Percentiles rank a stretch among this genome's conserved stretches.
These are phyloP conservation scores for Alexandromys fortis DNA, from an alignment of 2,113 vertebrate species.

Conservation along the genomic window DNA sequence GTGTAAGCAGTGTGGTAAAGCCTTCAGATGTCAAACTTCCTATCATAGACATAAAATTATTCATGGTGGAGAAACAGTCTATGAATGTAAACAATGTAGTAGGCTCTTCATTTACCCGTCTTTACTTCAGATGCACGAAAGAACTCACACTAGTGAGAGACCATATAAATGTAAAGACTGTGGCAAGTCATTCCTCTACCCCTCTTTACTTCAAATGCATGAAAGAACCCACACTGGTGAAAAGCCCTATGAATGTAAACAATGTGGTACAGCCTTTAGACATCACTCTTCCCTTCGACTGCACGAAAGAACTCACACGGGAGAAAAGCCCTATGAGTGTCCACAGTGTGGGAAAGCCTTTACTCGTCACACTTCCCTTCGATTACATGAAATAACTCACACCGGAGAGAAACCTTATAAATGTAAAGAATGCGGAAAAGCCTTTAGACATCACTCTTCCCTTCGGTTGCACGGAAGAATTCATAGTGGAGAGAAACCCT, in stretches of 20 bases:
- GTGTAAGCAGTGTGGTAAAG: neutral
- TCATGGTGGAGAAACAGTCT: neutral
- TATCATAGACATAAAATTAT: neutral
- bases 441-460: neutral
- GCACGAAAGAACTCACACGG: neutral
- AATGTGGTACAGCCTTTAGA: neutral
- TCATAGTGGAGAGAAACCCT: conserved; percentile 60
- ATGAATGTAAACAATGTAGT: neutral
- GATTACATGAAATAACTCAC: neutral
- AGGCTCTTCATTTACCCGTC: neutral
- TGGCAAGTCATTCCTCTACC: neutral
- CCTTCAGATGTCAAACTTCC: neutral
- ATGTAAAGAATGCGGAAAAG: neutral
- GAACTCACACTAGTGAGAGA: neutral
- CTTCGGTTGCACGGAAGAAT: conserved; percentile 34
- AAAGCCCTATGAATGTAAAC: neutral
- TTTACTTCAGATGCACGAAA: neutral
- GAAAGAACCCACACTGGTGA: neutral
- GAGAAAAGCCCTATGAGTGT: neutral
- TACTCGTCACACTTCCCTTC: neutral
- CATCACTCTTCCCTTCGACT: neutral
- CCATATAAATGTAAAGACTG: neutral
- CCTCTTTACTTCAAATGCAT: neutral
- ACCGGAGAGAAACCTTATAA: conserved; percentile 20
- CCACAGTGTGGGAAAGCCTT: conserved; percentile 25